Evolutionary conservation across 2,797 vertebrate species (phyloP), one percentile per base, ranked within the genome.

Genomic region (Botia almorhae): DNA sequence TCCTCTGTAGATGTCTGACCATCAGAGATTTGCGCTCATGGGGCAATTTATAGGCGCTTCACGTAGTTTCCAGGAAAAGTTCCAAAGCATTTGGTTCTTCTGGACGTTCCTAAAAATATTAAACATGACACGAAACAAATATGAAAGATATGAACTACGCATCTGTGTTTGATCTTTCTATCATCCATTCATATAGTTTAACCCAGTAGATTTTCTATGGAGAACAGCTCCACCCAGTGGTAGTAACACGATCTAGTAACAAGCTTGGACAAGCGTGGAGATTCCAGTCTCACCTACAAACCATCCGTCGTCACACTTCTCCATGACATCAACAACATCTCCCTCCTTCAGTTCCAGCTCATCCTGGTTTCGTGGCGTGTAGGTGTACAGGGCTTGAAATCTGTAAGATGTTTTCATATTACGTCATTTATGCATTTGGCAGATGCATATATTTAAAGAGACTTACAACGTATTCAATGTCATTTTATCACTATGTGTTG

Each of bases 31-130:
- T 26, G 12, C 10, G 72, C 29, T 2, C 23, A 19, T 10, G n/a
- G 12, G 2, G 48, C 65, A 81, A n/a, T 80, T 95, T 93, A 96
- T 82, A 95, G 90, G 86, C 91, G 94, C 90, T 95, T 96, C 87
- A 96, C 95, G 81, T 96, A 96, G 89, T 96, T 96, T 90, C 96
- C 96, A 4, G 96, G 96, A 89, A 96, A 96, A 88, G 95, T 96
- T 91, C 96, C 96, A 91, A 96, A 96, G 84, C 94, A 95, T 89
- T 95, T 96, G 87, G 92, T 96, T 93, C 94, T 94, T 90, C 96
- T 95, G 1, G 95, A 96, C 71, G 95, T 97, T 90, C 96, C 95
- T 96, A 90, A 51, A 84, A 92, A 92, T 65, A 4, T 65, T 10
- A 23, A 36, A 84, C 19, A 64, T 16, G 43, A 26, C 70, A 63